A percentile compares a stretch with the other conserved stretches of the same genome.
These are phyloP conservation scores for Pangasius macronema DNA, from an alignment of 2,797 vertebrate genomes.

Conservation along the genomic window DNA sequence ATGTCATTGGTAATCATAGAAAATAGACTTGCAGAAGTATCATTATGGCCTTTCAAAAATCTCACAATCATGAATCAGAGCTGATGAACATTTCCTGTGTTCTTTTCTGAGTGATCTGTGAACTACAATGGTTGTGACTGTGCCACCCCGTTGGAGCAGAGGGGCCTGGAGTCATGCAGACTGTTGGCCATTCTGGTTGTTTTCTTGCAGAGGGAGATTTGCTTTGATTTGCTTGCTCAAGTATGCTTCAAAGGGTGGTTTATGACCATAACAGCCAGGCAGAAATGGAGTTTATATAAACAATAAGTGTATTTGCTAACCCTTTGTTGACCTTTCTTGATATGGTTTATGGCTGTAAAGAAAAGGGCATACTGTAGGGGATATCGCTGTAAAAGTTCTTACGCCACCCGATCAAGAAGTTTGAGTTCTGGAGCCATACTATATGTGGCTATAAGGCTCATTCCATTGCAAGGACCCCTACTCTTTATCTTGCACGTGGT, in stretches of 20 bases:
- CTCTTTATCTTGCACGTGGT: background rate
- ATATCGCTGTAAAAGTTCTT: too few species aligned
- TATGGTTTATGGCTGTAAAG: background rate
- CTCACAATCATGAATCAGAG: background rate
- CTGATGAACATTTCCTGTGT: background rate
- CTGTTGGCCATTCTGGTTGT: background rate
- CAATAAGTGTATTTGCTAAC: background rate
- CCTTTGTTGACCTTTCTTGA: background rate
- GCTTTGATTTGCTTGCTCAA: background rate
- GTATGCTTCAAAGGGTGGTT: background rate
- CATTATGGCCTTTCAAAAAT: background rate
- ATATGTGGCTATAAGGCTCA: too few species aligned
- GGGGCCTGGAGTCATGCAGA: background rate
- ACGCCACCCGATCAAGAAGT: too few species aligned
- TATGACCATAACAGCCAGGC: background rate
- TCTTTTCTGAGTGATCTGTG: background rate
- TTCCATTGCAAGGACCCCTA: too few species aligned
- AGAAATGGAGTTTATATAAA: background rate
- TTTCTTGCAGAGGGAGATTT: background rate
- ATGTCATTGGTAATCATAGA: background rate
- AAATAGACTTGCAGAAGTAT: background rate
- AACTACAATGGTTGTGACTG: too few species aligned
- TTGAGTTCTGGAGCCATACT: too few species aligned
- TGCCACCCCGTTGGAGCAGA: background rate
- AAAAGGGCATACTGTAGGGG: background rate